Percentiles rank a stretch among this genome's conserved stretches.
phyloP scores from a whole-genome alignment of 2,797 vertebrate genomes.

The Moxostoma hubbsi region DNA sequence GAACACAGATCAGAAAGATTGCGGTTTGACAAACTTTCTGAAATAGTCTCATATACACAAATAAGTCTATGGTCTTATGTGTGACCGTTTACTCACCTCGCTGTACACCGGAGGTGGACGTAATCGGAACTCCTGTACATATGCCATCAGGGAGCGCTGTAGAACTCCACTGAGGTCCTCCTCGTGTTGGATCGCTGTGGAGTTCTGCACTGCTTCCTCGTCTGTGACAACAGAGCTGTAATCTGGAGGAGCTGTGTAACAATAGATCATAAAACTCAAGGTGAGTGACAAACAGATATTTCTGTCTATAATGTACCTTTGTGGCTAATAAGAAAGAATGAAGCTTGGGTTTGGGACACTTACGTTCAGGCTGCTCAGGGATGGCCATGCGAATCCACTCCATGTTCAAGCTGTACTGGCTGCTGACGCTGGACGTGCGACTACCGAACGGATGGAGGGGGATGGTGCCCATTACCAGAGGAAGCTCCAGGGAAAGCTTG shows the following conservation, averaged over 20 bases:
- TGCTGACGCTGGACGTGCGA: slow-evolving; percentile 91
- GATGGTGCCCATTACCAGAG: slow-evolving; percentile 94
- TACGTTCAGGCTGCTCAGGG: slow-evolving; percentile 89
- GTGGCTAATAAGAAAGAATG: not conserved
- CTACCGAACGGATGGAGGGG: slow-evolving; percentile 91
- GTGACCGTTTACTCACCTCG: slow-evolving; percentile 79
- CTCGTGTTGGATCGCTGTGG: slow-evolving; percentile 59
- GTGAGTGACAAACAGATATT: not conserved
- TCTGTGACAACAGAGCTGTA: slow-evolving; percentile 87
- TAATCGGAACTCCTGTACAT: slow-evolving; percentile 93
- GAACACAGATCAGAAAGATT: not conserved
- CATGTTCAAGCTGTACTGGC: slow-evolving; percentile 87
- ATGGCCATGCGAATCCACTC: slow-evolving; percentile 87
- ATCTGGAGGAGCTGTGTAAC: slow-evolving; percentile 87
- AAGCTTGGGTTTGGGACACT: slow-evolving; percentile 59
- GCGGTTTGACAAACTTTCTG: not conserved
- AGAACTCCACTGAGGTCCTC: slow-evolving; percentile 77
- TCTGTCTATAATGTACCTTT: not conserved
- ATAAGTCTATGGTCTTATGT: not conserved
- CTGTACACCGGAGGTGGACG: slow-evolving; percentile 92
- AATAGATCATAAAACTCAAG: not conserved
- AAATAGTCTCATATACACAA: not conserved
- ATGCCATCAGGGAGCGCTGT: slow-evolving; percentile 86
- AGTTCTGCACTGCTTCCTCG: slow-evolving; percentile 71
- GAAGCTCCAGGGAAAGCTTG: slow-evolving; percentile 91